A percentile compares a stretch with the other conserved stretches of the same genome.
phyloP scores from a whole-genome alignment of 1,140 invertebrate species.

The Homarus americanus region DNA sequence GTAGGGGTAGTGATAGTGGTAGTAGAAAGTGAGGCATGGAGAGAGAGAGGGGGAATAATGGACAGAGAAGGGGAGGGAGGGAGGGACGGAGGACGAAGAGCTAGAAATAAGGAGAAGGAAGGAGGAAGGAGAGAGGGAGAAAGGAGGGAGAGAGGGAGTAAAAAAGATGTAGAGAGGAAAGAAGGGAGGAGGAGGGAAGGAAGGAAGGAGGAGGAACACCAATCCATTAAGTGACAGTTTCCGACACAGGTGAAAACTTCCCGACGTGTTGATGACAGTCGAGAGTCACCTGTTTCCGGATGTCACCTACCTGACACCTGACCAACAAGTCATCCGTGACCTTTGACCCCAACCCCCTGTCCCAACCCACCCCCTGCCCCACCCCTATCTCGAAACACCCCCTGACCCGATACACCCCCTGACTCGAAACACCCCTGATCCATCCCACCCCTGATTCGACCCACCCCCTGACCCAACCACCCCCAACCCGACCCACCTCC shows the following conservation, averaged over 20 bases:
- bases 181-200: neutral
- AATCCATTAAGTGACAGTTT: neutral
- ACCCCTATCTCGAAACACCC: no score
- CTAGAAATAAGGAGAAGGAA: neutral
- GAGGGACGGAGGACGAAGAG: neutral
- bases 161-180: neutral
- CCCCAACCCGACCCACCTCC: no score
- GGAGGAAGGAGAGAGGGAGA: neutral
- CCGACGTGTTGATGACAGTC: neutral
- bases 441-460: no score
- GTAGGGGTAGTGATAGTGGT: neutral
- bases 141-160: neutral
- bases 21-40: neutral
- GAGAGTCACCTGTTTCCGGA: neutral
- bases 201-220: neutral
- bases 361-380: no score
- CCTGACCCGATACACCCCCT: no score
- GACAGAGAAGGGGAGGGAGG: neutral
- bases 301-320: neutral
- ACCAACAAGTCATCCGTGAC: neutral
- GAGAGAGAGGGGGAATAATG: neutral
- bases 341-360: neutral
- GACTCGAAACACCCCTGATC: no score
- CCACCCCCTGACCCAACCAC: no score
- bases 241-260: neutral